These are phyloP conservation scores for Malthinus seriepunctatus DNA, from an alignment of 2,888 invertebrate genomes.

Conservation along the genomic window DNA sequence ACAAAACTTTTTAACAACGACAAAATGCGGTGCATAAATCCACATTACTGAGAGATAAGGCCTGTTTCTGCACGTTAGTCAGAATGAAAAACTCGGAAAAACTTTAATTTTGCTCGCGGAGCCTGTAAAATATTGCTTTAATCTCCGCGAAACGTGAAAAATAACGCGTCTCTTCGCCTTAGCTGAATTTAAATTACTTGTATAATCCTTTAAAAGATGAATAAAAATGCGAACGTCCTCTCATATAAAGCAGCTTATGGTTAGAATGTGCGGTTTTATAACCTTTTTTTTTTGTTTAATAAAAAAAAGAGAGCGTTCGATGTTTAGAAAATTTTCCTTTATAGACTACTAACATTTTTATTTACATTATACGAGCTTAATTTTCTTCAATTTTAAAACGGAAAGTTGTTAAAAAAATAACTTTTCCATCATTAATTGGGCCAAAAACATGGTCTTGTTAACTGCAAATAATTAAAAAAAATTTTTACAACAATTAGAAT, in stretches of 20 bases:
- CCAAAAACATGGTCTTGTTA: no score
- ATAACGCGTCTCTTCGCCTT: slow-evolving; percentile 53
- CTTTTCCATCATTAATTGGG: no score
- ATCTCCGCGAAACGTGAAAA: slow-evolving; percentile 54
- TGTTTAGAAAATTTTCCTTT: no score
- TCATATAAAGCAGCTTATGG: slow-evolving; percentile 37
- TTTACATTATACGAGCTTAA: no score
- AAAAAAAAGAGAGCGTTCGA: slow-evolving; percentile 16
- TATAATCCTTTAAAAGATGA: slow-evolving; percentile 49
- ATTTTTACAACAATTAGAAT: no score
- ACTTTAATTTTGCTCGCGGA: slow-evolving; percentile 51
- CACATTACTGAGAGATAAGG: slow-evolving; percentile 51
- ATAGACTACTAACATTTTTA: no score
- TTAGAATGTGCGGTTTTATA: slow-evolving; percentile 24
- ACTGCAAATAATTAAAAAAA: no score
- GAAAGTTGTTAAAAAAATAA: no score
- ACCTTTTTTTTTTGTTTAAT: slow-evolving; percentile 20
- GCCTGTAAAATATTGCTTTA: slow-evolving; percentile 56
- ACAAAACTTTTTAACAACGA: slow-evolving; percentile 33
- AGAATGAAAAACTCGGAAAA: slow-evolving; percentile 47
- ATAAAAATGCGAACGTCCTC: slow-evolving; percentile 42
- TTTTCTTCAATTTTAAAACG: no score
- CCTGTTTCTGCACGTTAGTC: slow-evolving; percentile 50
- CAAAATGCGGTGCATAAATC: slow-evolving; percentile 45
- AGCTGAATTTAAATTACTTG: slow-evolving; percentile 56